Evolutionary conservation across 1,140 invertebrate genomes (phyloP).

Genomic region (Hyphantria cunea): DNA sequence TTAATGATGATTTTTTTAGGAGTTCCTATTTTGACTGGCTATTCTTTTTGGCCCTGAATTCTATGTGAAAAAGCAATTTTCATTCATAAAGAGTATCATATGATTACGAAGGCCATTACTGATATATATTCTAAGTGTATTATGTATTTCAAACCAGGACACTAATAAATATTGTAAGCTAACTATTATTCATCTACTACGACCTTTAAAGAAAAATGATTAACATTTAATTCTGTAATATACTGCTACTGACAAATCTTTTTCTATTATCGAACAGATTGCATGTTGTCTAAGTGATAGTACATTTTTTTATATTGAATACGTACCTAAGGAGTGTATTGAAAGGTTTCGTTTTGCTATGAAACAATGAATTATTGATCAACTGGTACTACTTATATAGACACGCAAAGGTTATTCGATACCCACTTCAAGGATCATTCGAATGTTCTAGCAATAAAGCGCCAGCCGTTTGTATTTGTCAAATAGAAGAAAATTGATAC

Average conservation of each 20-base stretch:
- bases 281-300: background rate
- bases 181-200: too few relatives aligned
- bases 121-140: too few relatives aligned
- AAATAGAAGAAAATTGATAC: background rate
- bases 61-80: too few relatives aligned
- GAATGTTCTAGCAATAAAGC: constrained; percentile 5
- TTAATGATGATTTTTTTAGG: too few relatives aligned
- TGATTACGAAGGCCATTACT: too few relatives aligned
- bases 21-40: too few relatives aligned
- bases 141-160: too few relatives aligned
- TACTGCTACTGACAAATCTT: background rate
- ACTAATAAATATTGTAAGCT: too few relatives aligned
- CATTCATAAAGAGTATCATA: too few relatives aligned
- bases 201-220: too few relatives aligned
- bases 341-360: constrained; percentile 20
- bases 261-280: background rate
- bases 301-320: background rate
- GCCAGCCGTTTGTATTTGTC: background rate
- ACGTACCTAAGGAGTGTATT: background rate
- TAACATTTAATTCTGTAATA: too few relatives aligned
- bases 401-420: constrained; percentile 48
- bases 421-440: constrained; percentile 12
- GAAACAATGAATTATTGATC: constrained; percentile 33
- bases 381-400: constrained; percentile 23
- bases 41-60: too few relatives aligned